These are phyloP conservation scores for Drosophila malerkotliana DNA, from an alignment of 1,140 invertebrate species.

Conservation along the genomic window DNA sequence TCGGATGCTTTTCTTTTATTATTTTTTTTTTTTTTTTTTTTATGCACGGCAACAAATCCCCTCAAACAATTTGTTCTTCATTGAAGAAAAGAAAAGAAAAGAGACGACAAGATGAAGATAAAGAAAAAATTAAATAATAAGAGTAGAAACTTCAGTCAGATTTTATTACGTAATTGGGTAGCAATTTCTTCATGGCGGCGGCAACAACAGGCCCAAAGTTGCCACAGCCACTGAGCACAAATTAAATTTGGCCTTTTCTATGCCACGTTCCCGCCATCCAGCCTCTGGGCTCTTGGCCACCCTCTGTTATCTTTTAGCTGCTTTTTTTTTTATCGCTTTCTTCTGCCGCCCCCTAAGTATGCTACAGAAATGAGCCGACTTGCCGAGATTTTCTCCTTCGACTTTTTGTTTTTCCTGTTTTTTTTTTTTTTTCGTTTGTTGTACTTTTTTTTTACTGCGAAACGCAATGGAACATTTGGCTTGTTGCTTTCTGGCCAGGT, in stretches of 20 bases:
- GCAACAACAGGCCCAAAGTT: slow-evolving; percentile 50
- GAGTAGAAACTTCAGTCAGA: slow-evolving; percentile 80
- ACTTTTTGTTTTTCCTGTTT: slow-evolving; percentile 13
- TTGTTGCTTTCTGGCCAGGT: slow-evolving; percentile 46
- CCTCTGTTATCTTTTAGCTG: slow-evolving; percentile 2
- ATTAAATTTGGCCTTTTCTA: slow-evolving; percentile 76
- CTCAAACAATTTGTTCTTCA: slow-evolving; percentile 38
- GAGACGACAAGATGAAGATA: slow-evolving; percentile 26
- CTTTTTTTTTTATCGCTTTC: slow-evolving; percentile 13
- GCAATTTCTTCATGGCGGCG: slow-evolving; percentile 72
- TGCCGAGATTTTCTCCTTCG: slow-evolving; percentile 36
- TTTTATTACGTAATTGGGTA: slow-evolving; percentile 83
- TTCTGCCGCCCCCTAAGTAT: slow-evolving; percentile 31
- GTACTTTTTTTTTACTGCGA: slow-evolving; percentile 23
- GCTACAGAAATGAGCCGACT: slow-evolving; percentile 34
- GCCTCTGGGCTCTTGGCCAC: background rate
- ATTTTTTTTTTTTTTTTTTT: slow-evolving; percentile 6
- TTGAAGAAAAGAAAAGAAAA: background rate
- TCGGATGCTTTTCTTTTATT: background rate
- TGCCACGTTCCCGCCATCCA: background rate
- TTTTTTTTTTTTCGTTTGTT: too few relatives aligned
- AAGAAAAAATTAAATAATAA: slow-evolving; percentile 82
- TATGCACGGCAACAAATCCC: slow-evolving; percentile 26
- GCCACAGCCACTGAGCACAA: slow-evolving; percentile 70
- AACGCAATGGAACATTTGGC: slow-evolving; percentile 47